Base-by-base conservation (phyloP, 2,113 vertebrate genomes). In the Otis tarda region DNA sequence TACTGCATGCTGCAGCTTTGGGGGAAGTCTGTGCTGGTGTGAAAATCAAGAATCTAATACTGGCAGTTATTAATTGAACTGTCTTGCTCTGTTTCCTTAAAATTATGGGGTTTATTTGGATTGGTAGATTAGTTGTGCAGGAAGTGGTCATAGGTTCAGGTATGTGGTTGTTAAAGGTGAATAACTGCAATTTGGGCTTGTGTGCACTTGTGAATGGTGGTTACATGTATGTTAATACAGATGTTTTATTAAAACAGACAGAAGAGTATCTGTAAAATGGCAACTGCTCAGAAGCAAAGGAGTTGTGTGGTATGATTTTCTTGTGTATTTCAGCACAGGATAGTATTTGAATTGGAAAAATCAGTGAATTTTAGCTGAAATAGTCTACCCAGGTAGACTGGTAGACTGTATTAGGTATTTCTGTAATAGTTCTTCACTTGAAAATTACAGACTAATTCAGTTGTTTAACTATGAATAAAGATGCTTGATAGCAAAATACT, bases 211-310 rank as follows among this genome's bases (percentile, higher is more conserved):
- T 12, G 30, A 13, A 1, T 5, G 11, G 24, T 9, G 50, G 7
- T 24, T 13, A 1, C 22, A 3, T 1, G 0, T 10, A 11, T 35
- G 28, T 28, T 91, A n/a, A 93, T 6, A 8, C 19, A 6, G 14
- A 0, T 73, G 37, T 81, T 92, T 83, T n/a, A 4, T 70, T 83
- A 21, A 43, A 43, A 37, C 78, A 91, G 96, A n/a, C 27, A 39
- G 80, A 31, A 81, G 83, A 86, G 14, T n/a, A 43, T 12, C 52
- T 33, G 50, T 63, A 80, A 33, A 30, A 98, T 98, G 98, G 98
- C 98, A 53, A 98, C 98, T 17, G 96, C 97, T 41, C 98, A 98
- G 93, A 95, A 97, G 92, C 96, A 97, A 56, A 97, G 84, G 91
- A 97, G 30, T 41, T 82, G 77, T 9, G 50, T 92, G 98, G 98